Conservation (phyloP, 1,140 invertebrate genomes). For the Aphelinus atriplicis region DNA sequence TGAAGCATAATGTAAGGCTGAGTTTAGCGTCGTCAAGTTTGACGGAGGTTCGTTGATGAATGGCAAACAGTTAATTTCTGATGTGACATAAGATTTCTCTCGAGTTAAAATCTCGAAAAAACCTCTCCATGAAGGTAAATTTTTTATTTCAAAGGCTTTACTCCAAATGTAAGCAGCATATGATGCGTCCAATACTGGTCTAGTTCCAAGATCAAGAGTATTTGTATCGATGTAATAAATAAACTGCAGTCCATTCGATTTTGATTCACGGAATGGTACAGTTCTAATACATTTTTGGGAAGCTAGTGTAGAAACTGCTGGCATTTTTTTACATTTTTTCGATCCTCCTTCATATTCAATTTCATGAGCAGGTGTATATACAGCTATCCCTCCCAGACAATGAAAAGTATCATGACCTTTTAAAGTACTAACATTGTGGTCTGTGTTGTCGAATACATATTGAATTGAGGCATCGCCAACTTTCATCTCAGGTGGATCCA, state of each 20-base stretch:
- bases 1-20: constrained; percentile 34
- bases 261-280: not conserved
- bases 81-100: not conserved
- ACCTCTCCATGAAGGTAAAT: constrained; percentile 30
- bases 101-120: constrained; percentile 31
- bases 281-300: constrained; percentile 19
- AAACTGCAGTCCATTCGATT: not conserved
- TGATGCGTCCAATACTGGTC: not conserved
- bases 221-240: constrained; percentile 3
- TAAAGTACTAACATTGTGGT: constrained; percentile 45
- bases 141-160: constrained; percentile 1
- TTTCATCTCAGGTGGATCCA: constrained; percentile 41
- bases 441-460: constrained; percentile 56
- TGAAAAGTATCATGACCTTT: constrained; percentile 38
- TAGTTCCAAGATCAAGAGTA: not conserved
- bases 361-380: constrained; percentile 50
- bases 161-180: constrained; percentile 22
- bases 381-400: constrained; percentile 26
- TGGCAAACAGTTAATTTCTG: constrained; percentile 36
- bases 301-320: not conserved
- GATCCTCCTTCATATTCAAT: constrained; percentile 36
- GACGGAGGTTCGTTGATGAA: constrained; percentile 42
- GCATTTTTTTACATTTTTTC: constrained; percentile 29
- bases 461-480: constrained; percentile 48
- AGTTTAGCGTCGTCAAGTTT: constrained; percentile 42